These are phyloP conservation scores for Saccostrea cuccullata DNA, from an alignment of 1,140 invertebrate species.

Conservation along the genomic window DNA sequence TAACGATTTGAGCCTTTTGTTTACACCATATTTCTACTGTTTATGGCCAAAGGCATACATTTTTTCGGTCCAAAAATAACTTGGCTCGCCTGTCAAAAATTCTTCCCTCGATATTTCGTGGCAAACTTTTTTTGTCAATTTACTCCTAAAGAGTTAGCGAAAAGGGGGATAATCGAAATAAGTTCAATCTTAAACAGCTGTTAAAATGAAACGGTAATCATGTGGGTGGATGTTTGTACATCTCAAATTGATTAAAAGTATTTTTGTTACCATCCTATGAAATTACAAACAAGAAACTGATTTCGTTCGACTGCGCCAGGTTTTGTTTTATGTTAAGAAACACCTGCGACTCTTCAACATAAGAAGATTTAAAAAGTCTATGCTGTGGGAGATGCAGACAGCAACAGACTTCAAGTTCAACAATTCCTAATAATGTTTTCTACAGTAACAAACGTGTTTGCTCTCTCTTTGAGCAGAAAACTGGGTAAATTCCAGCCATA, in stretches of 20 bases:
- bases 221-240: no score
- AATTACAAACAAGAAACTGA: no score
- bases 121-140: constrained; percentile 28
- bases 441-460: neutral
- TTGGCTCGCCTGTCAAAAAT: constrained; percentile 17
- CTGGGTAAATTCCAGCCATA: neutral
- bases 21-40: neutral
- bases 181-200: no score
- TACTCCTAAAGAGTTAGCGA: neutral
- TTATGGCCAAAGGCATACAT: neutral
- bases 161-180: neutral
- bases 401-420: no score
- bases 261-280: no score
- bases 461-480: neutral
- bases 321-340: neutral
- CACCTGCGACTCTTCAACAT: neutral
- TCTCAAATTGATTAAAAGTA: no score
- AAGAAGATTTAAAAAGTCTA: constrained; percentile 1
- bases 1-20: neutral
- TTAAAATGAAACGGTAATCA: no score
- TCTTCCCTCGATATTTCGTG: constrained; percentile 16
- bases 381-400: neutral
- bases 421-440: neutral
- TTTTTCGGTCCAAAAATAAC: neutral
- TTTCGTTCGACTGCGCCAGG: neutral